phyloP scores from a whole-genome alignment of 2,797 vertebrate species.

The Denticeps clupeoides region DNA sequence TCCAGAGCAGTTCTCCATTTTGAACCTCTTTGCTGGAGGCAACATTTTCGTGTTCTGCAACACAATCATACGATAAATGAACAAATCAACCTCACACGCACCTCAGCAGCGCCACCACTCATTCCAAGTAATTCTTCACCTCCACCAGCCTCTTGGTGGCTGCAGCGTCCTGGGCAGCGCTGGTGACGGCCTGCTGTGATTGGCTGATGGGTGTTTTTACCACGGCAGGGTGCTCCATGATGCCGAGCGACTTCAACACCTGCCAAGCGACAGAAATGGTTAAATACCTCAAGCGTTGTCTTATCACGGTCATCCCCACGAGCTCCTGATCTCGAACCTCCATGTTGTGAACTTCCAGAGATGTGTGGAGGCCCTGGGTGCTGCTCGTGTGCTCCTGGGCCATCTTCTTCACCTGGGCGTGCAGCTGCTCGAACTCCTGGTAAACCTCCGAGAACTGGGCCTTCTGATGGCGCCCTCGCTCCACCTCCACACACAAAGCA shows the following conservation, averaged over 20 bases:
- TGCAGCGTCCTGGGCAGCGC: conserved; percentile 19
- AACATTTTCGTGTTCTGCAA: conserved; percentile 62
- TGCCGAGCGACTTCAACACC: conserved; percentile 80
- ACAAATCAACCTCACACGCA: no score
- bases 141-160: conserved; percentile 17
- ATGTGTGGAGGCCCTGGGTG: conserved; percentile 45
- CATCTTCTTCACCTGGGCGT: conserved; percentile 71
- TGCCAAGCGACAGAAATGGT: conserved; percentile 30
- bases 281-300: no score
- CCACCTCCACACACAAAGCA: conserved; percentile 59
- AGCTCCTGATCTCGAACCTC: conserved; percentile 44
- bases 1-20: conserved; percentile 52
- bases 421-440: conserved; percentile 82
- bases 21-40: conserved; percentile 68
- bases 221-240: conserved; percentile 62
- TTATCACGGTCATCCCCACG: not conserved
- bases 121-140: no score
- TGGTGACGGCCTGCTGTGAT: conserved; percentile 14
- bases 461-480: conserved; percentile 52
- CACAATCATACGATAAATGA: no score
- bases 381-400: conserved; percentile 74
- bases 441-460: conserved; percentile 80
- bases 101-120: no score
- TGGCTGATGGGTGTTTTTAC: conserved; percentile 34
- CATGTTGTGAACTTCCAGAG: conserved; percentile 69